These are phyloP conservation scores for Drosophila atripex DNA, from an alignment of 2,888 invertebrate species.

Conservation along the genomic window DNA sequence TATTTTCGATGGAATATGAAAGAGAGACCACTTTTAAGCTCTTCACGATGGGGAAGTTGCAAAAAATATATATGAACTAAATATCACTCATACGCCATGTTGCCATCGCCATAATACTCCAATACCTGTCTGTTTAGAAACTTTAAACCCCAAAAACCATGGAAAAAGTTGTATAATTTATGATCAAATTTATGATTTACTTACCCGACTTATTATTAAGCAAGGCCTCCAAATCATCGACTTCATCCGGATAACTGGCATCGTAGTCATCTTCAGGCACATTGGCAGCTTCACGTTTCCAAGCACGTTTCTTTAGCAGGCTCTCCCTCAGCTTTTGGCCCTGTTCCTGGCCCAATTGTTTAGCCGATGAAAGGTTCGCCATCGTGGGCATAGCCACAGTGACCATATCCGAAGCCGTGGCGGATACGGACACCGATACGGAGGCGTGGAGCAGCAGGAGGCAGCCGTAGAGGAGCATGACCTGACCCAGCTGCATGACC, in stretches of 20 bases:
- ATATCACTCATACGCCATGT: not conserved
- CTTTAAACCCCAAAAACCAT: not conserved
- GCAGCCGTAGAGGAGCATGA: slow-evolving; percentile 80
- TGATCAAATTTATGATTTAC: slow-evolving; percentile 35
- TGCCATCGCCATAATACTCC: not conserved
- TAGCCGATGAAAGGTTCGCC: slow-evolving; percentile 45
- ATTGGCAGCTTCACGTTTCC: slow-evolving; percentile 81
- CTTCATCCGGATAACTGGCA: slow-evolving; percentile 82
- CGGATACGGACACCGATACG: slow-evolving; percentile 67
- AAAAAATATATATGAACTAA: not conserved
- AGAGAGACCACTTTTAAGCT: too few relatives aligned
- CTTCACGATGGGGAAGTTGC: too few relatives aligned
- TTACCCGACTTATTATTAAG: slow-evolving; percentile 83
- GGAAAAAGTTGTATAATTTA: not conserved
- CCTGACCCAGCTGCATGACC: slow-evolving; percentile 68
- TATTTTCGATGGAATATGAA: not conserved
- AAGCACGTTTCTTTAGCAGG: slow-evolving; percentile 31
- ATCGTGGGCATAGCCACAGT: slow-evolving; percentile 14
- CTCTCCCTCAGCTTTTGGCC: slow-evolving; percentile 6
- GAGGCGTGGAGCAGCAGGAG: slow-evolving; percentile 62
- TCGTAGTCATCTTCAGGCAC: slow-evolving; percentile 83
- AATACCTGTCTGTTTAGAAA: not conserved
- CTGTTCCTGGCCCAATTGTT: slow-evolving; percentile 24
- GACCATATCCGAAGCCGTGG: slow-evolving; percentile 27
- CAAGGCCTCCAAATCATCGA: slow-evolving; percentile 82